Evolutionary conservation across 2,113 vertebrate genomes (phyloP).

Genomic region (Oryctolagus cuniculus): mOryCun1.1 NC_091449.1:35876001-35876500

Average conservation of each 20-base stretch:
- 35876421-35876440: background rate
- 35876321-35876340: constrained; percentile 17
- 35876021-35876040: background rate
- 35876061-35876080: background rate
- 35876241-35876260: background rate
- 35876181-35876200: background rate
- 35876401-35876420: background rate
- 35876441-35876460: background rate
- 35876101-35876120: background rate
- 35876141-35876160: background rate
- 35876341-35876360: background rate
- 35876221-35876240: background rate
- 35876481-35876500: background rate
- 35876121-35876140: background rate
- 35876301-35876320: background rate
- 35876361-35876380: no score
- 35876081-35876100: background rate
- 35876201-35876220: background rate
- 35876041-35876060: background rate
- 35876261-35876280: background rate
- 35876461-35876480: background rate
- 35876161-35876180: no score
- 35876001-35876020: rapidly evolving
- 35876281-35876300: background rate
- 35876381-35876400: background rate